Evolutionary conservation across 2,113 vertebrate genomes (phyloP), one percentile per base, ranked within the genome.

Genomic region (Oncorhynchus kisutch): DNA sequence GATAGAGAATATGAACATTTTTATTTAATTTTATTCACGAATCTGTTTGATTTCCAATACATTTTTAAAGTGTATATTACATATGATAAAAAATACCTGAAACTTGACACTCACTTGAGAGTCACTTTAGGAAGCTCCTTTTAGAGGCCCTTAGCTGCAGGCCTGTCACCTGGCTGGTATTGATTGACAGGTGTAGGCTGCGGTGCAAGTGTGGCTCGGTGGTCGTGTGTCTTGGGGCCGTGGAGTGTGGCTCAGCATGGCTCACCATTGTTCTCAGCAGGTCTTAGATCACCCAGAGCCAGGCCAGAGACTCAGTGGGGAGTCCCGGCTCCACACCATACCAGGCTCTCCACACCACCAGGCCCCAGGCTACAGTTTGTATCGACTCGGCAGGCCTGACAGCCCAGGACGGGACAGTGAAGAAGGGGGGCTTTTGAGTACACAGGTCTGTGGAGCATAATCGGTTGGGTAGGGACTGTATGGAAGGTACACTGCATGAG

Each of bases 251-350:
- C 39, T 45, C 39, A 45, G 39, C 8, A 8, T 45, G 39, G 39
- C 39, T 39, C 39, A 45, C 2, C 39, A 45, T 45, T 45, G 95
- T 97, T 95, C 93, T 81, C 87, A 34, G 78, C 7, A 84, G 90
- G 88, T 90, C 95, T 97, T 96, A 97, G 96, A 97, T 96, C 94
- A 94, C 87, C 70, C 90, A 92, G 92, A 91, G 91, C 94, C 92
- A 89, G 90, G 92, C 93, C 83, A 85, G 90, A 87, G 87, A 87
- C 87, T 92, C 93, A 85, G 90, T 79, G 87, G 94, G 93, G 94
- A 92, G 91, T 90, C 94, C 88, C 2, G 3, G 14, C 4, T 54
- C 51, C 51, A 18, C 51, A 54, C 51, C 51, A 54, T 18, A 54
- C 51, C 51, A 54, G 51, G 51, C 5, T 12, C 8, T 45, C 39